phyloP scores from a whole-genome alignment of 2,113 vertebrate species.

The Psophia crepitans region DNA sequence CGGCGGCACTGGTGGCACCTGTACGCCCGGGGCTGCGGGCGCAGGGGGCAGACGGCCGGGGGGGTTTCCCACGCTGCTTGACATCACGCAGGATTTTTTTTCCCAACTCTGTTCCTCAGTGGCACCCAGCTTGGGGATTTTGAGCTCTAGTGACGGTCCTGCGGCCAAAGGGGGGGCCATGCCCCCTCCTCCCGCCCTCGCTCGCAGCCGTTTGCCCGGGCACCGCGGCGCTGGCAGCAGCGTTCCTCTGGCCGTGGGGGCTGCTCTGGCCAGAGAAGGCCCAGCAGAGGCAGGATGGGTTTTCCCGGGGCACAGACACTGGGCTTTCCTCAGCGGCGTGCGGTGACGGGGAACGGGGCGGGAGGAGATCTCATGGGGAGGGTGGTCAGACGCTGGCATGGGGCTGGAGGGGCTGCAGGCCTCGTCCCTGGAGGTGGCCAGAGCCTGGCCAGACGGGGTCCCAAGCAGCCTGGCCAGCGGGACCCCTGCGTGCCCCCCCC shows the following conservation, averaged over 20 bases:
- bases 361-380: background rate
- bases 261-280: background rate
- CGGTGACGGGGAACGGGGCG: rapidly evolving
- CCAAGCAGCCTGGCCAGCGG: background rate
- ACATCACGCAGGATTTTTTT: background rate
- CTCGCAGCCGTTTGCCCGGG: background rate
- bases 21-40: background rate
- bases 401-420: too few species aligned
- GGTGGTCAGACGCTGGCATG: background rate
- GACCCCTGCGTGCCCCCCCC: too few species aligned
- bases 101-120: background rate
- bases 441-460: too few species aligned
- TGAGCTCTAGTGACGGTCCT: background rate
- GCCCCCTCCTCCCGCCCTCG: background rate
- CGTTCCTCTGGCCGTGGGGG: background rate
- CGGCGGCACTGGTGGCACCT: too few species aligned
- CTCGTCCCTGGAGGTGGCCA: too few species aligned
- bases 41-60: background rate
- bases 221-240: background rate
- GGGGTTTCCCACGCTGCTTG: background rate
- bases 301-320: background rate
- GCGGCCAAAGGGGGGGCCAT: background rate
- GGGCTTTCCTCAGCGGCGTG: background rate
- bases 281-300: background rate
- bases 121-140: background rate